phyloP scores from a whole-genome alignment of 2,797 vertebrate genomes.

The Rhynchotus rufescens region DNA sequence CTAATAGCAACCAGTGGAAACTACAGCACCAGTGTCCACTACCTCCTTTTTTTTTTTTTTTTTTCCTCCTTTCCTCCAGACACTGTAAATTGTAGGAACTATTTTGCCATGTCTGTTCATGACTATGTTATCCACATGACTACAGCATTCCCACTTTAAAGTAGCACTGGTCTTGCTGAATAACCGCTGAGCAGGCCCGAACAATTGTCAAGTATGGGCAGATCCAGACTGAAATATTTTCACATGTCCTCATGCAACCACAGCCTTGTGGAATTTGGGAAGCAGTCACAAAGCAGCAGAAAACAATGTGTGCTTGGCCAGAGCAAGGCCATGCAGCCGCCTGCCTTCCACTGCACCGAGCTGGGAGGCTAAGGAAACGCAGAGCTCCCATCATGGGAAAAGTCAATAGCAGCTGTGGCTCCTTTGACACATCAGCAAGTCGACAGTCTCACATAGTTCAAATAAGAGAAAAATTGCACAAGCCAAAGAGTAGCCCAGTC shows the following conservation, averaged over 20 bases:
- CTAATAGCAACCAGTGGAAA: not conserved
- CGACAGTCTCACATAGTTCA: not conserved
- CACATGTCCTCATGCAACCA: not conserved
- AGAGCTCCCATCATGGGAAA: not conserved
- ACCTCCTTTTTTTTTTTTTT: not conserved
- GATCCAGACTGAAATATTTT: constrained; percentile 20
- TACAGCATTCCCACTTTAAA: not conserved
- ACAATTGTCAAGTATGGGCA: not conserved
- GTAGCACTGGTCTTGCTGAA: not conserved
- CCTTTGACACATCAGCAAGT: not conserved
- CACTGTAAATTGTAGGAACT: not conserved
- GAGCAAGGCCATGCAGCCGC: not conserved
- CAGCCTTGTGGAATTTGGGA: not conserved
- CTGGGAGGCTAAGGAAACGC: not conserved
- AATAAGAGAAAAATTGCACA: not conserved
- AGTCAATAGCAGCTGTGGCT: not conserved
- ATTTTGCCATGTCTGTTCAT: not conserved
- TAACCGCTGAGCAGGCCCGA: not conserved
- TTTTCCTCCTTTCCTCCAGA: not conserved
- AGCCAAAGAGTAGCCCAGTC: not conserved
- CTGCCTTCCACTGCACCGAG: not conserved
- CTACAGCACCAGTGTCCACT: not conserved
- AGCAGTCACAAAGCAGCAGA: not conserved
- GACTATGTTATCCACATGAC: not conserved
- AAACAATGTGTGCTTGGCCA: constrained; percentile 5